A percentile compares a stretch with the other conserved stretches of the same genome.
Evolutionary conservation across 2,888 invertebrate genomes (phyloP).

Genomic region (Hydrotaea cyrtoneurina): DNA sequence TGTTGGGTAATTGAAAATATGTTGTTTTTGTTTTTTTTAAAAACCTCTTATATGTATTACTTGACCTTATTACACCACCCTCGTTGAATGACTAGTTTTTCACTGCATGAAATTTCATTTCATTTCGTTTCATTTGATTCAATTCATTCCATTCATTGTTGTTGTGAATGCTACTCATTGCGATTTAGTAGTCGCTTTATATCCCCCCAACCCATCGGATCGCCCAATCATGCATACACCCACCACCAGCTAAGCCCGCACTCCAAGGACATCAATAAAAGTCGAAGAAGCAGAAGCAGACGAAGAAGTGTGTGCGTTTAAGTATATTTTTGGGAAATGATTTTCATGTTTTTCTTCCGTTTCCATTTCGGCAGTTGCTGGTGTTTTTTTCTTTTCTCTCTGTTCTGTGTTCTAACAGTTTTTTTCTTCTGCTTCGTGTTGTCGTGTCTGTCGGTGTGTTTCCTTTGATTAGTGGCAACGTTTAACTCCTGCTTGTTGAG

Average conservation of each 20-base stretch:
- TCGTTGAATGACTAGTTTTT: conserved; percentile 31
- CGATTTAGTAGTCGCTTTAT: neutral
- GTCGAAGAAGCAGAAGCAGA: neutral
- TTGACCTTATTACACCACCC: neutral
- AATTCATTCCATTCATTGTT: neutral
- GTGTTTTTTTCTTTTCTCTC: conserved; percentile 10
- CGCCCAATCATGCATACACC: neutral
- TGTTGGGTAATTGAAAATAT: too few species aligned
- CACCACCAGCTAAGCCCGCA: conserved; percentile 17
- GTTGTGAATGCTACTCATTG: conserved; percentile 37
- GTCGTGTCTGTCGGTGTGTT: conserved; percentile 9
- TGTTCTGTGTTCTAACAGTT: too few species aligned
- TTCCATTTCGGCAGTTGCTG: neutral
- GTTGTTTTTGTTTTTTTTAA: too few species aligned
- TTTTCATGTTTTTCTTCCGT: conserved; percentile 47
- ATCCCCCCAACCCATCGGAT: neutral
- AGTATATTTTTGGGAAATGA: conserved; percentile 58
- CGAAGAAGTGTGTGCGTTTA: conserved; percentile 42
- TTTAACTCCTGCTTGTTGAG: conserved; percentile 51
- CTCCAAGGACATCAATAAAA: conserved; percentile 4
- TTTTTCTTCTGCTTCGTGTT: neutral
- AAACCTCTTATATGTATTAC: too few species aligned
- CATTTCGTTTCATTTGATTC: conserved; percentile 46
- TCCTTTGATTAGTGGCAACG: conserved; percentile 49
- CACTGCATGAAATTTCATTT: conserved; percentile 53